Percentiles rank a stretch among this genome's conserved stretches.
These are phyloP conservation scores for Protaetia brevitarsis DNA, from an alignment of 1,140 invertebrate genomes.

Conservation along the genomic window DNA sequence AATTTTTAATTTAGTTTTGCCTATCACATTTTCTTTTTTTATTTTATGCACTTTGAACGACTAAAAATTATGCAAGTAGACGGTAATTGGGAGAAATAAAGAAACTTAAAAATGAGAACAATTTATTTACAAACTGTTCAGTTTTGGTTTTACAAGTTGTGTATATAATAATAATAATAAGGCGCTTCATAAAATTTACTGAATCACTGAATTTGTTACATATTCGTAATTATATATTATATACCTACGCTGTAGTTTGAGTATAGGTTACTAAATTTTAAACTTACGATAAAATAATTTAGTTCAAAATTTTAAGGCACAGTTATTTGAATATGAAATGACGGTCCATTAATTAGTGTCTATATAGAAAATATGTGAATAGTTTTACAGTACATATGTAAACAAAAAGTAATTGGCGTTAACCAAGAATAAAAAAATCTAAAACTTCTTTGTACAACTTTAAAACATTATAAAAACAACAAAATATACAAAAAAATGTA, in stretches of 20 bases:
- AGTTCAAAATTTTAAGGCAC: slow-evolving; percentile 24
- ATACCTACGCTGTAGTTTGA: slow-evolving; percentile 10
- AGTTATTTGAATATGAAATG: slow-evolving; percentile 1
- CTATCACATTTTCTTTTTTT: no score
- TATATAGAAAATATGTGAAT: not conserved
- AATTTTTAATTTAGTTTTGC: no score
- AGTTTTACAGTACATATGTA: not conserved
- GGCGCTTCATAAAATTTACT: slow-evolving; percentile 19
- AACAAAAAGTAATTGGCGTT: not conserved
- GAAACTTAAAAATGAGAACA: slow-evolving; percentile 20
- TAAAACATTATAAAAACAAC: slow-evolving; percentile 26
- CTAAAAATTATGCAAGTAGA: no score
- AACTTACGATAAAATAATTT: slow-evolving; percentile 16
- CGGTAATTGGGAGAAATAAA: not conserved
- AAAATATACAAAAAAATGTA: slow-evolving; percentile 24
- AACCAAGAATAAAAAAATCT: slow-evolving; percentile 19
- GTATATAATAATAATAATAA: slow-evolving; percentile 19
- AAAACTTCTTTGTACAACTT: slow-evolving; percentile 24
- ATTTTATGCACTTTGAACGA: no score
- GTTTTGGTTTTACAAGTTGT: slow-evolving; percentile 24
- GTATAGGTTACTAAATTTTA: slow-evolving; percentile 7
- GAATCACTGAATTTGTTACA: slow-evolving; percentile 16
- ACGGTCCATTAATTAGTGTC: not conserved
- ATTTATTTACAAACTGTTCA: slow-evolving; percentile 24
- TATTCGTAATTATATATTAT: not conserved